phyloP scores from a whole-genome alignment of 35 echinoderm and acorn worm species.

The Ophiothrix spiculata region DNA sequence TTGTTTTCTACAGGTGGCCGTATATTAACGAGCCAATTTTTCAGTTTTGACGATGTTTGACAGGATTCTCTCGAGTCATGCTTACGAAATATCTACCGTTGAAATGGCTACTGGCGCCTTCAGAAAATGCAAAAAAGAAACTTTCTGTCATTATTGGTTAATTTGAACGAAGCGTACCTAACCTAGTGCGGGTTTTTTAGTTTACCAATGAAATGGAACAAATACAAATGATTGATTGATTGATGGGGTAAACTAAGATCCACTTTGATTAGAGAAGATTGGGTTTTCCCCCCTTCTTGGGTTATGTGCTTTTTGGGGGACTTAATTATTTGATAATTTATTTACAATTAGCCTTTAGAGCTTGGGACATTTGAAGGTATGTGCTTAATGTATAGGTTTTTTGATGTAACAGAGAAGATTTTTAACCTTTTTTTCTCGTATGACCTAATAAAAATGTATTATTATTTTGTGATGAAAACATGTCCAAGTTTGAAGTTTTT shows the following conservation, averaged over 20 bases:
- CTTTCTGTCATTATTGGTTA: constrained; percentile 5
- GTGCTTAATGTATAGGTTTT: not conserved
- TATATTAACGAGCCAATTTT: not conserved
- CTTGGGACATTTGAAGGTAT: not conserved
- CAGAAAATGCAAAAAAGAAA: not conserved
- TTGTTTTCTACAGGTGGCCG: not conserved
- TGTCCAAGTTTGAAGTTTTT: not conserved
- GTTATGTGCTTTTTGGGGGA: not conserved
- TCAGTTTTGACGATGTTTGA: constrained; percentile 8
- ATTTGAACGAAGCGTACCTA: constrained; percentile 1
- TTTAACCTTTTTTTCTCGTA: too few relatives aligned
- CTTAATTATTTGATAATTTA: constrained; percentile 3
- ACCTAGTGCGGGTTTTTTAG: not conserved
- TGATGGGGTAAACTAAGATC: not conserved
- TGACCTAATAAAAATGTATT: not conserved
- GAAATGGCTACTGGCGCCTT: not conserved
- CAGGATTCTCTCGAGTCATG: not conserved
- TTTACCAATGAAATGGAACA: not conserved
- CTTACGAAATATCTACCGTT: not conserved
- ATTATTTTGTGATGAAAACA: not conserved
- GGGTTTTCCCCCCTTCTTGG: not conserved
- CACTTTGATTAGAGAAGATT: not conserved
- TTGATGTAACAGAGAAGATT: too few relatives aligned
- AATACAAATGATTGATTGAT: not conserved
- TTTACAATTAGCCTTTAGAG: not conserved